Conservation (phyloP, 2,888 invertebrate genomes). For the Trissolcus japonicus region DNA sequence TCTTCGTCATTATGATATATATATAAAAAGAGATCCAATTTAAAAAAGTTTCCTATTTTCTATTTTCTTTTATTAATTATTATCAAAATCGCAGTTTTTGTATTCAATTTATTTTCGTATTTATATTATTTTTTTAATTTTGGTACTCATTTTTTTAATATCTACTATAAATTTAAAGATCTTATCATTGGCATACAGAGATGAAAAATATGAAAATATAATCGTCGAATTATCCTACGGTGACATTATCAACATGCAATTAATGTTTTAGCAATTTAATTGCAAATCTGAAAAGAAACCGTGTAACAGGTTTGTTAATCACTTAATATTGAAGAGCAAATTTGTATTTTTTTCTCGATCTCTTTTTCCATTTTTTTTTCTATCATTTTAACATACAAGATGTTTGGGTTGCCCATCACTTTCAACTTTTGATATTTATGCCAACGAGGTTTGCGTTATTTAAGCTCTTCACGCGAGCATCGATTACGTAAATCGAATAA, state of each 20-base stretch:
- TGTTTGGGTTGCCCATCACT: conserved; percentile 48
- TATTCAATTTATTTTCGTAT: too few relatives aligned
- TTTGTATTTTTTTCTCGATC: not conserved
- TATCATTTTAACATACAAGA: conserved; percentile 37
- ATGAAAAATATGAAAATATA: conserved; percentile 21
- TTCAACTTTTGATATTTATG: conserved; percentile 59
- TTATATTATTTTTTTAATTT: not conserved
- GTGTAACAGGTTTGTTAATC: conserved; percentile 42
- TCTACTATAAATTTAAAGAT: not conserved
- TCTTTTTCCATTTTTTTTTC: conserved; percentile 8
- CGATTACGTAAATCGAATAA: conserved; percentile 57
- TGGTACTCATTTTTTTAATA: too few relatives aligned
- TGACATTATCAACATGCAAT: conserved; percentile 47
- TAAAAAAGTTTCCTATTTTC: too few relatives aligned
- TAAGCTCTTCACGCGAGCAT: conserved; percentile 46
- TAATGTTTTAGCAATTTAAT: conserved; percentile 48
- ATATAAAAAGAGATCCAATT: too few relatives aligned
- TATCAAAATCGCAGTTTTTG: too few relatives aligned
- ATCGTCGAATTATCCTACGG: conserved; percentile 28
- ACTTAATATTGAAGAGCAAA: conserved; percentile 3
- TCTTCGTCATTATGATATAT: too few relatives aligned
- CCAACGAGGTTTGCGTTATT: conserved; percentile 53
- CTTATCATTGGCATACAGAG: too few relatives aligned
- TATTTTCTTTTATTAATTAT: too few relatives aligned
- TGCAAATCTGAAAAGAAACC: conserved; percentile 26